phyloP scores from a whole-genome alignment of 1,140 invertebrate genomes.

The Hormaphis cornu region DNA sequence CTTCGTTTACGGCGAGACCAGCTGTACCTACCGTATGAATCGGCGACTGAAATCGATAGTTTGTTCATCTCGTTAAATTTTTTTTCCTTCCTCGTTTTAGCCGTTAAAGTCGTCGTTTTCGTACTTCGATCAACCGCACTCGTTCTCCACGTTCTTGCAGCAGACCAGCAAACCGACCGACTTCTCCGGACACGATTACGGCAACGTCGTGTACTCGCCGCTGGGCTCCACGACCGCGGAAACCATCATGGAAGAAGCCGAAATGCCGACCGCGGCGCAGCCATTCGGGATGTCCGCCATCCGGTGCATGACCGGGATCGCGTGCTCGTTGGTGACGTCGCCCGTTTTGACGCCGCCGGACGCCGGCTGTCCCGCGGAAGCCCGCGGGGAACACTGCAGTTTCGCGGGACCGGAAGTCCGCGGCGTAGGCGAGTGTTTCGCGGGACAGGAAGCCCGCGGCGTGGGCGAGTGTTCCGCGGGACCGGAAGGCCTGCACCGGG shows the following conservation, averaged over 20 bases:
- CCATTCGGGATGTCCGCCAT: neutral
- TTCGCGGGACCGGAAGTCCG: too few species aligned
- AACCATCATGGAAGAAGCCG: constrained; percentile 13
- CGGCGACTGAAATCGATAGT: too few species aligned
- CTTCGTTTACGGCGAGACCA: too few species aligned
- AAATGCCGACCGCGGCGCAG: neutral
- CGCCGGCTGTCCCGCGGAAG: neutral
- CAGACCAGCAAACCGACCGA: neutral
- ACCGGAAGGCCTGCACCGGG: neutral
- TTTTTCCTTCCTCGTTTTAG: neutral
- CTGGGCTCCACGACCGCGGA: neutral
- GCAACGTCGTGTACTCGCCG: constrained; percentile 17
- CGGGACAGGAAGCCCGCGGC: neutral
- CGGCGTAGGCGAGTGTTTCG: too few species aligned
- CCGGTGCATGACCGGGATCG: constrained; percentile 3
- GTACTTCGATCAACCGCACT: constrained; percentile 12
- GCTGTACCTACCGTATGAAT: too few species aligned
- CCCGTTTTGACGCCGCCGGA: neutral
- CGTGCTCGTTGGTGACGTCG: neutral
- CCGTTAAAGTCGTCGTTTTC: neutral
- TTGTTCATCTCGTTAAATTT: too few species aligned
- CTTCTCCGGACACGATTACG: constrained; percentile 16
- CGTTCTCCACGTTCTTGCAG: constrained; percentile 13
- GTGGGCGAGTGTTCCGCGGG: neutral
- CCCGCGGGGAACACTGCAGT: too few species aligned